Evolutionary conservation across 1,140 invertebrate species (phyloP), one percentile per base, ranked within the genome.

Genomic region (Camponotus floridanus): DNA sequence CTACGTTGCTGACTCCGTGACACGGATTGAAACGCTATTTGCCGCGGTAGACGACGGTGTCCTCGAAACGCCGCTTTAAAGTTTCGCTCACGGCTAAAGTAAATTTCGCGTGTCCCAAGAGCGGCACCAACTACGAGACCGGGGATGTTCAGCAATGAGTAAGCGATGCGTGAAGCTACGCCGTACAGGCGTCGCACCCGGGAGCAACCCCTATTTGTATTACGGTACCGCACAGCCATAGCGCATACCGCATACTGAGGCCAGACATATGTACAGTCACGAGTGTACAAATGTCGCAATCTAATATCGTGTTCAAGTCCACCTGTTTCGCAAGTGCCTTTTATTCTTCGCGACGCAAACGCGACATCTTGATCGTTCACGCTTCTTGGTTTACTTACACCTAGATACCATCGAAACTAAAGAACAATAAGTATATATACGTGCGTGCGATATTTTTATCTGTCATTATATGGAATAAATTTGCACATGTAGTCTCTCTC

Each of bases 41-140:
- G 78, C 55, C 57, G 65, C 33, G 42, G 73, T 55, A 85, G 80
- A 57, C 76, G 80, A 57, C 76, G 68, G 51, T 64, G 65, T 59
- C 57, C 39, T 39, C 78, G 31, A 74, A 78, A 65, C 67, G 57
- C 11, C 42, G 68, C 83, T 91, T 91, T 90, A 88, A 92, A 92
- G 85, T 91, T 81, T 64, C 87, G 81, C 59, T 90, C 76, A 67
- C 65, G 83, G 87, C 78, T 86, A 91, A 91, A 93, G 92, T 92
- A 93, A 92, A 94, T 92, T 93, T 92, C 90, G 90, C 76, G 91
- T 90, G 80, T 88, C 88, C 81, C 73, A 87, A 89, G 92, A 92
- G 88, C 88, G 88, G 87, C 86, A 76, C 64, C 65, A 85, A 88
- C 88, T 87, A 83, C 90, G 65, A 26, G 26, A 76, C 61, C 62